Evolutionary conservation across 2,797 vertebrate species (phyloP).

Genomic region (Aeoliscus strigatus): DNA sequence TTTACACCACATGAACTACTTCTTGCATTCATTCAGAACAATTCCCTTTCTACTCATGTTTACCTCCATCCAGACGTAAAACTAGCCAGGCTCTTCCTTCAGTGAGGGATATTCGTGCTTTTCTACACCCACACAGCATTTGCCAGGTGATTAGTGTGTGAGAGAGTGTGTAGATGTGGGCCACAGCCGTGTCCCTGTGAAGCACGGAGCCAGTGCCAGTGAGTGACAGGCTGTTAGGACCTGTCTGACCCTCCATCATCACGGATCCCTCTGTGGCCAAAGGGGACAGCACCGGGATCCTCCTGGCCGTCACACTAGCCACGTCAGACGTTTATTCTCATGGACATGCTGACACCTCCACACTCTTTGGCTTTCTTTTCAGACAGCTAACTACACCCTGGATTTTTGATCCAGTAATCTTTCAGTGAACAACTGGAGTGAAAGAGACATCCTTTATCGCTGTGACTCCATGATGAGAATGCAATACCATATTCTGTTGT

Average conservation of each 20-base stretch:
- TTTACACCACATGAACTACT: conserved; percentile 43
- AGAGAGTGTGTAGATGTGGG: conserved; percentile 19
- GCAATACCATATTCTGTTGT: too few relatives aligned
- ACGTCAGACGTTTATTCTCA: conserved; percentile 48
- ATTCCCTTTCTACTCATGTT: conserved; percentile 11
- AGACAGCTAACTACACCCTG: too few relatives aligned
- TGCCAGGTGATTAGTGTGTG: conserved; percentile 6
- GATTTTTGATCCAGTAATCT: too few relatives aligned
- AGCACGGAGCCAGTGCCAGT: conserved; percentile 23
- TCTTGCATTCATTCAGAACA: conserved; percentile 34
- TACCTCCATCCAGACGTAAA: neutral
- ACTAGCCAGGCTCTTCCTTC: neutral
- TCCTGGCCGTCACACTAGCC: conserved; percentile 43
- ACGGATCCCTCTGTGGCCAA: conserved; percentile 45
- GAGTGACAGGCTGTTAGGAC: conserved; percentile 60
- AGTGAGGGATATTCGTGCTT: too few relatives aligned
- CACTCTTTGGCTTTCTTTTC: too few relatives aligned
- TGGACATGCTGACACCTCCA: conserved; percentile 38
- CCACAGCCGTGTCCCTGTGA: conserved; percentile 22
- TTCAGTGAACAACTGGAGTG: too few relatives aligned
- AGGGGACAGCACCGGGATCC: conserved; percentile 51
- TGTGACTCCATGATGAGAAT: too few relatives aligned
- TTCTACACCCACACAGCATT: neutral
- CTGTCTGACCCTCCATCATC: conserved; percentile 46
- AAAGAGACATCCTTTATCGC: too few relatives aligned